Base-by-base conservation (phyloP, 2,113 vertebrate species). In the Anolis carolinensis region DNA sequence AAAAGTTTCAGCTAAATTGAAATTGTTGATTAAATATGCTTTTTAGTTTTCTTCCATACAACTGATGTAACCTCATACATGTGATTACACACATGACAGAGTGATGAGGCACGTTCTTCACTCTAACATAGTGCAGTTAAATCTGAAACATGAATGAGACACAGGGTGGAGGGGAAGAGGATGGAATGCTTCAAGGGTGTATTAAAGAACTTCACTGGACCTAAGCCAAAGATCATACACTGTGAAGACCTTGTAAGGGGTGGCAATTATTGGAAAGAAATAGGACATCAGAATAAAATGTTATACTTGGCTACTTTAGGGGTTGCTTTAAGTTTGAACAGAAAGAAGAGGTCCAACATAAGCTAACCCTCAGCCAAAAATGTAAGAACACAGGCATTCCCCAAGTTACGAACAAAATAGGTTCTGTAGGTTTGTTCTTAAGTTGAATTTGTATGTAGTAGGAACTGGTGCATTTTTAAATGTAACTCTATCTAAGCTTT, bases 271-370 rank as follows among this genome's bases (percentile, higher is more conserved):
- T 83, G 91, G 84, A 91, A 90, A 91, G 0, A 18, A 87, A 87
- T 77, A 86, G 79, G 89, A 67, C 77, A 91, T 84, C 89, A 91
- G 67, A 93, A 93, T 91, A 92, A 90, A 91, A 89, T 93, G 91
- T 94, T 95, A 74, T 82, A 79, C 36, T 95, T 94, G 92, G 92
- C 86, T 81, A 87, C 30, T 86, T 91, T 63, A 71, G 89, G 89
- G 86, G 80, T 92, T 92, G 85, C 91, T 94, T 93, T 92, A 90
- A 83, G 85, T 71, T 70, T 90, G n/a, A 72, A 86, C 52, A 90
- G 86, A 82, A 77, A 91, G 80, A 44, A 86, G 36, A 48, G 36
- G 36, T 95, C 92, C 90, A 92, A 91, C 88, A 81, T 76, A 92
- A 91, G 87, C 81, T 55, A 90, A 87, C 72, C 50, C 84, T 87